These are phyloP conservation scores for Pelobates cultripes DNA, from an alignment of 2,797 vertebrate species.

Conservation along the genomic window DNA sequence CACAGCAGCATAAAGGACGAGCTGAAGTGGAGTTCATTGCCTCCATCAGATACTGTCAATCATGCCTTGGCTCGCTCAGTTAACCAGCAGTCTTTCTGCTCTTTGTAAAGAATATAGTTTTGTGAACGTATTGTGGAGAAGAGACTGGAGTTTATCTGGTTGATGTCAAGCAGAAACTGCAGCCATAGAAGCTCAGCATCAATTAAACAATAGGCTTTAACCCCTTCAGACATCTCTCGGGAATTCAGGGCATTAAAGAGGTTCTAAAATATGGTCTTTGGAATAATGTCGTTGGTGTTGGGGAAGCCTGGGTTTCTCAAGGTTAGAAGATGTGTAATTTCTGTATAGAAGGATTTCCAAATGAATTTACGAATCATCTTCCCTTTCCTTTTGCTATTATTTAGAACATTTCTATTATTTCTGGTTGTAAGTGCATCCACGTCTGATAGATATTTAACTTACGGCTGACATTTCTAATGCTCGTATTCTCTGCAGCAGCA, in stretches of 20 bases:
- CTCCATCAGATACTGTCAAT: constrained; percentile 86
- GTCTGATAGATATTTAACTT: too few relatives aligned
- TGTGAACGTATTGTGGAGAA: constrained; percentile 62
- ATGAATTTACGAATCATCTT: too few relatives aligned
- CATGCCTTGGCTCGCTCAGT: constrained; percentile 68
- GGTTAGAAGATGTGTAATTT: too few relatives aligned
- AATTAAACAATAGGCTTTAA: constrained; percentile 57
- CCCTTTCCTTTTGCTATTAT: too few relatives aligned
- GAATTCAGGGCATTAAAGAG: neutral
- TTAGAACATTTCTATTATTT: too few relatives aligned
- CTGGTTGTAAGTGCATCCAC: too few relatives aligned
- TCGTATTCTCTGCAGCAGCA: too few relatives aligned
- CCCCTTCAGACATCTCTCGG: neutral
- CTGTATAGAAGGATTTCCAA: too few relatives aligned
- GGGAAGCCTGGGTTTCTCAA: too few relatives aligned
- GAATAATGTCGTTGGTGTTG: too few relatives aligned
- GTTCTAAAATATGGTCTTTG: too few relatives aligned
- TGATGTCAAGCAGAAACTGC: constrained; percentile 62
- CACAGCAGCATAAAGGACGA: constrained; percentile 83
- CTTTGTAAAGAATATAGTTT: constrained; percentile 68
- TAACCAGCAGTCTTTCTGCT: constrained; percentile 67
- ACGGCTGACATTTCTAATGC: too few relatives aligned
- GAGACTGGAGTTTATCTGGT: constrained; percentile 70
- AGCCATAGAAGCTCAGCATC: constrained; percentile 42
- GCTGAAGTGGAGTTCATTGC: constrained; percentile 86